Base-by-base conservation (phyloP, 2,113 vertebrate species). In the Aptenodytes forsteri region DNA sequence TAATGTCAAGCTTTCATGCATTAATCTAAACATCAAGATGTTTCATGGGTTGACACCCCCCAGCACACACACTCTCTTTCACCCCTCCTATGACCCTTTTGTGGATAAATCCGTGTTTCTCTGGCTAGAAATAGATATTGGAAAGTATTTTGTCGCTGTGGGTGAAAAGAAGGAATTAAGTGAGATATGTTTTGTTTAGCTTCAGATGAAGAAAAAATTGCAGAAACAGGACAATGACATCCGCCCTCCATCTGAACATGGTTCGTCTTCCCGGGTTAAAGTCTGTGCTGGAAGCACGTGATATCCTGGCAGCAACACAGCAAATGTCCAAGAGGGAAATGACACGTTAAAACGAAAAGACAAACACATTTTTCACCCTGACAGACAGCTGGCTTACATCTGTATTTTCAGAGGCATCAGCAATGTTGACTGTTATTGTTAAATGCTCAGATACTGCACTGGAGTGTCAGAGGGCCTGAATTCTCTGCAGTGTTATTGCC, bases 341-440 rank as follows among this genome's bases (percentile, higher is more conserved):
- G 95, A 96, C 97, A 96, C 42, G 49, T 96, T 97, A 96, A 94
- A 97, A 95, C 7, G 12, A 95, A 96, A 97, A 96, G 95, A 96
- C 91, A 97, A 97, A 97, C 93, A 95, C 97, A 97, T 97, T 97
- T 96, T 96, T 97, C 97, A 97, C 94, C 84, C 94, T 97, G 97
- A 97, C 96, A 97, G 96, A 96, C 97, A 97, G 97, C 97, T 97
- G 97, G 97, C 91, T 95, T 95, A 80, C 97, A 97, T 95, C 97
- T 97, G 97, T 96, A 96, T 96, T 97, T 97, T 97, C 95, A 96
- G 94, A 97, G 95, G 94, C 95, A 94, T 96, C 93, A 90, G 94
- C 95, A 93, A 67, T 93, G 95, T 91, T 95, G 96, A 95, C 78
- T 96, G 91, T 95, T 96, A 95, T 90, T 96, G 93, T 95, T 97